These are phyloP conservation scores for Ctenodactylus gundi DNA, from an alignment of 2,113 vertebrate species.

Conservation along the genomic window DNA sequence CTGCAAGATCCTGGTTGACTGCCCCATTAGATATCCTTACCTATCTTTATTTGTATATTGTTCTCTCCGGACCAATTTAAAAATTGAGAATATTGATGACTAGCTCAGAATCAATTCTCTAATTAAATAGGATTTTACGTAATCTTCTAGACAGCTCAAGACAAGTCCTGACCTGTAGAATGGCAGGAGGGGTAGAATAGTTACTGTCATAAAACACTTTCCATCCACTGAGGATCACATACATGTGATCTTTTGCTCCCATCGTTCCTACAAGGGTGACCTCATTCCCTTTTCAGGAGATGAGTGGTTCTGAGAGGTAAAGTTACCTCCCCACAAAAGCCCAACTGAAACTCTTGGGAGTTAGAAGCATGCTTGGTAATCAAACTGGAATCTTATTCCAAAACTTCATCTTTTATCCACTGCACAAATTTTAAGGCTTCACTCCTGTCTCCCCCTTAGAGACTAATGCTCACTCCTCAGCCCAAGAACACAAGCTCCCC, in stretches of 20 bases:
- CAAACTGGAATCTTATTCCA: background rate
- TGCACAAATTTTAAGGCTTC: background rate
- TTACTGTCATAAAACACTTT: background rate
- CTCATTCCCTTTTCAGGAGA: background rate
- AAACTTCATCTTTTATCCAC: background rate
- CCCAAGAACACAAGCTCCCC: background rate
- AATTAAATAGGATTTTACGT: background rate
- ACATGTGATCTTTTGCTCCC: background rate
- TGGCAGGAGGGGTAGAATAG: background rate
- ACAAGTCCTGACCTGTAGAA: background rate
- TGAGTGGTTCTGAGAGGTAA: background rate
- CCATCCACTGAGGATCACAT: background rate
- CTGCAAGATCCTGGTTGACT: background rate
- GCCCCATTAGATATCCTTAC: background rate
- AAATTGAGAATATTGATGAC: background rate
- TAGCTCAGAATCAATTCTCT: background rate
- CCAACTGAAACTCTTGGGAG: background rate
- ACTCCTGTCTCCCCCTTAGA: background rate
- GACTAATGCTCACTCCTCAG: background rate
- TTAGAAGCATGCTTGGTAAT: background rate
- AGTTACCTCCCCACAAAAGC: background rate
- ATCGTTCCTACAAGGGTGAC: background rate
- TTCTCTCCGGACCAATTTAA: background rate
- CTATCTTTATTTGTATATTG: background rate
- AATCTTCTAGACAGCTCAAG: background rate